Percentiles rank a stretch among this genome's conserved stretches.
Conservation (phyloP, 2,113 vertebrate species). For the Melanerpes formicivorus region DNA sequence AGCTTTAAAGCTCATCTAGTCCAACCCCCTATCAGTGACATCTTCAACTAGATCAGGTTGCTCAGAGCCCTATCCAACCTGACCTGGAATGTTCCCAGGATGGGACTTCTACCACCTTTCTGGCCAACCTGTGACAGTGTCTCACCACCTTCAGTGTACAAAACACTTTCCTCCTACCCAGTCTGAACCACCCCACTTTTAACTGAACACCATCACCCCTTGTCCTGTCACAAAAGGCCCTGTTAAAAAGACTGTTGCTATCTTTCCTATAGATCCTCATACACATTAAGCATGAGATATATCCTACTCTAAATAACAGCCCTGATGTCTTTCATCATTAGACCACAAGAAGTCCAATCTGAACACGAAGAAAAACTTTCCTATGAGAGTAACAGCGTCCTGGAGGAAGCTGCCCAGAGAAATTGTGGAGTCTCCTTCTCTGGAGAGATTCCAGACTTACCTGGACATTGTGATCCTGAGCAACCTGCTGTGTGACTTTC, state of each 20-base stretch:
- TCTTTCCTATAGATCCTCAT: not conserved
- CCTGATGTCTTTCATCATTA: not conserved
- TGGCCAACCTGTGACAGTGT: not conserved
- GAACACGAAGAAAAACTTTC: not conserved
- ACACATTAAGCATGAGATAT: not conserved
- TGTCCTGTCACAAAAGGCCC: not conserved
- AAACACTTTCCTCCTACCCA: not conserved
- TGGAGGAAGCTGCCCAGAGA: not conserved
- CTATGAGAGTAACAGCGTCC: not conserved
- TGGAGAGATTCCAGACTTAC: not conserved
- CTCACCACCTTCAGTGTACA: not conserved
- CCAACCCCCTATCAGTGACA: not conserved
- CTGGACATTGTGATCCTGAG: not conserved
- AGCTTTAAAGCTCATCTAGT: not conserved
- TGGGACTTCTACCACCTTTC: not conserved
- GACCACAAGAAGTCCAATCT: not conserved
- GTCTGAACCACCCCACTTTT: not conserved
- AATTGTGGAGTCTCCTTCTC: not conserved
- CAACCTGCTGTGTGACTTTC: not conserved
- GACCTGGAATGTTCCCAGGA: not conserved
- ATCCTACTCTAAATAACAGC: not conserved
- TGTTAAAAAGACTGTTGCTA: not conserved
- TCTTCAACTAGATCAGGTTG: not conserved
- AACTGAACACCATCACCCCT: not conserved
- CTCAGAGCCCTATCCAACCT: not conserved